A percentile compares a stretch with the other conserved stretches of the same genome.
Conservation (phyloP, 1,140 invertebrate genomes). For the Bacillus rossius region DNA sequence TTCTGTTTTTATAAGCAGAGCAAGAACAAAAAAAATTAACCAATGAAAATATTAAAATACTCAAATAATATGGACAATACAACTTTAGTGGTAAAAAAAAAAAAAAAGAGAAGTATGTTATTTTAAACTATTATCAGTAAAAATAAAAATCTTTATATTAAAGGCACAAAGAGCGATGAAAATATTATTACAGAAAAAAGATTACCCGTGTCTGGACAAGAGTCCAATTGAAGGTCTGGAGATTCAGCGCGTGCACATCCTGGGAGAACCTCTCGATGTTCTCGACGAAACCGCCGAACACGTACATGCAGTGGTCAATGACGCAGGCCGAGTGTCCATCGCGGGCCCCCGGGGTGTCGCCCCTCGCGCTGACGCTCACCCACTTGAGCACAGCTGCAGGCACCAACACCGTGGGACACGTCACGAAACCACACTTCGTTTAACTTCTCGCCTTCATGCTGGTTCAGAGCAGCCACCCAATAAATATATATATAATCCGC, state of each 20-base stretch:
- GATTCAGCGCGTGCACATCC: slow-evolving; percentile 68
- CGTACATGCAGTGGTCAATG: slow-evolving; percentile 75
- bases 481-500: too few species aligned
- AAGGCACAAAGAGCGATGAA: background rate
- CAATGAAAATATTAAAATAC: too few species aligned
- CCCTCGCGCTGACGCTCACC: slow-evolving; percentile 57
- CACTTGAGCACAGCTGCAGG: slow-evolving; percentile 54
- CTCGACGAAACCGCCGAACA: slow-evolving; percentile 87
- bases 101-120: too few species aligned
- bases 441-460: background rate
- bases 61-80: too few species aligned
- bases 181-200: slow-evolving; percentile 18
- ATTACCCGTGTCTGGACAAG: slow-evolving; percentile 52
- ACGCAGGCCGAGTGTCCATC: slow-evolving; percentile 89
- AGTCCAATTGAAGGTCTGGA: slow-evolving; percentile 66
- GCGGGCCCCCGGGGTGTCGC: slow-evolving; percentile 65
- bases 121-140: too few species aligned
- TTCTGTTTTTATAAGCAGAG: too few species aligned
- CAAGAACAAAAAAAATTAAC: too few species aligned
- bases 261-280: slow-evolving; percentile 71
- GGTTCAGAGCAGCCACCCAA: too few species aligned
- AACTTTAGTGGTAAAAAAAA: too few species aligned
- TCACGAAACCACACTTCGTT: too few species aligned
- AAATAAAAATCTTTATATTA: too few species aligned
- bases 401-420: background rate